These are phyloP conservation scores for Eumeta japonica DNA, from an alignment of 1,140 invertebrate species.

Conservation along the genomic window DNA sequence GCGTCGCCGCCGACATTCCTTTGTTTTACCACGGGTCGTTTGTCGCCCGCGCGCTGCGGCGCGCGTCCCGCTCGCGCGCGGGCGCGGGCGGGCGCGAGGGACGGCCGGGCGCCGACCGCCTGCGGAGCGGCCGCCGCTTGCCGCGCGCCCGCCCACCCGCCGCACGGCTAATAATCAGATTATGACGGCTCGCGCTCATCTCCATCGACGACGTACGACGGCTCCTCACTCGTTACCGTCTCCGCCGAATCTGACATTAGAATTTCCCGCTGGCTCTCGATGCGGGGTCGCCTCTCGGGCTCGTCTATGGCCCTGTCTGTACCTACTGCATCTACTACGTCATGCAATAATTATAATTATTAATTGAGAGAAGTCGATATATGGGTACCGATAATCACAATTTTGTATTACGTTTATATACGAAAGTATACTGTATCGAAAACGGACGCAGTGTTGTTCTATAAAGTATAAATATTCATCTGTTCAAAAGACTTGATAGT, in stretches of 20 bases:
- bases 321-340: too few relatives aligned
- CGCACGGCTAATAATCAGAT: conserved; percentile 51
- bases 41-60: conserved; percentile 46
- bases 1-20: conserved; percentile 53
- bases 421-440: too few relatives aligned
- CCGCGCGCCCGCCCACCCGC: conserved; percentile 50
- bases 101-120: conserved; percentile 47
- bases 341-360: too few relatives aligned
- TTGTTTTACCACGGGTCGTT: conserved; percentile 57
- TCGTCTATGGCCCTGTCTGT: conserved; percentile 4
- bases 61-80: conserved; percentile 14
- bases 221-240: conserved; percentile 44
- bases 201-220: conserved; percentile 5
- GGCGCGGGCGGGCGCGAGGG: conserved; percentile 26
- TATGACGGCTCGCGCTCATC: conserved; percentile 43
- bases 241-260: conserved; percentile 31
- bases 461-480: too few relatives aligned
- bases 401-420: too few relatives aligned
- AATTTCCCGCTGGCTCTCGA: conserved; percentile 20
- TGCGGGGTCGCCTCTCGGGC: conserved; percentile 8
- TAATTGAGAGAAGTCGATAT: too few relatives aligned
- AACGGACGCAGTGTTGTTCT: too few relatives aligned
- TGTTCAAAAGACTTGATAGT: too few relatives aligned
- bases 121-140: conserved; percentile 44
- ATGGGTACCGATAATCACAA: too few relatives aligned